Base-by-base conservation (phyloP, 2,888 invertebrate species). In the Dione juno region DNA sequence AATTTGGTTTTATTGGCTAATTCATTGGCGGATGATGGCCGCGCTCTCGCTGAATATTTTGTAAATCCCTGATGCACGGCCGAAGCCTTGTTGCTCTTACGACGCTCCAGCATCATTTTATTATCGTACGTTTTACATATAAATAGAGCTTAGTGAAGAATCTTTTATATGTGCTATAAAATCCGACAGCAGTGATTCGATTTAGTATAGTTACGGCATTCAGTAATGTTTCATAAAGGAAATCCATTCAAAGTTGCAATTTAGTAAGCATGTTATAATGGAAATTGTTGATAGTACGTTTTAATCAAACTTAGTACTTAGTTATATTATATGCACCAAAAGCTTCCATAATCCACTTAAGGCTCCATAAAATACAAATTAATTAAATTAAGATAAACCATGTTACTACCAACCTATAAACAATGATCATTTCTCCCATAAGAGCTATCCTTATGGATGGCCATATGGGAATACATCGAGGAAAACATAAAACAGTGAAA, bases 1-100 rank as follows among this genome's bases (percentile, higher is more conserved):
- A 90, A 92, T 92, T 90, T 90, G 87, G 84, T 89, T 92, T 91
- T 92, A 92, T 92, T 76, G 88, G 88, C 88, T 90, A 90, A 92
- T 92, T 90, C 89, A 88, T 90, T 87, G 90, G 84, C 68, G 84
- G 83, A 84, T 75, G 76, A 77, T 83, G 83, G 86, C 84, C 84
- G 76, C 82, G 81, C 80, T 79, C 79, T 80, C 80, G 82, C 76
- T 76, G 80, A 84, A 85, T 85, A 84, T 86, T 86, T 82, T 82
- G 78, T 80, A 84, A 86, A 89, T 86, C 88, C 87, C 82, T 82
- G 82, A 88, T 80, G 84, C 83, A 83, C 81, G 78, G 77, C 77
- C 78, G 63, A 69, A 53, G 66, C 64, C 74, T 75, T 76, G 78
- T 72, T 76, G 74, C 74, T 73, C 80, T 79, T 82, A 81, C 81